Percentiles rank a stretch among this genome's conserved stretches.
Evolutionary conservation across 2,888 invertebrate genomes (phyloP).

Genomic region (Isoperla grammatica): DNA sequence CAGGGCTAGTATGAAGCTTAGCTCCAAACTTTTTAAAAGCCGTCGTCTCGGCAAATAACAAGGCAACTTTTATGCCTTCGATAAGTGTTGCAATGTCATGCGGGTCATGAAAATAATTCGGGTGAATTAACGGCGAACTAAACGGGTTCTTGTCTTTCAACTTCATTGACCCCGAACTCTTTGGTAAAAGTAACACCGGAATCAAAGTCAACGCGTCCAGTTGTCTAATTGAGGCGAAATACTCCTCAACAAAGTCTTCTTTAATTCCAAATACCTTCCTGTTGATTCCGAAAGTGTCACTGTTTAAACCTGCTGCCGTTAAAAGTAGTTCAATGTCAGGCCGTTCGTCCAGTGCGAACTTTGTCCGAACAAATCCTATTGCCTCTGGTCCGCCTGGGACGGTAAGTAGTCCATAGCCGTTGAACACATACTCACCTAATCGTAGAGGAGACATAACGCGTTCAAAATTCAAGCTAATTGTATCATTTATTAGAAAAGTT

Average conservation of each 20-base stretch:
- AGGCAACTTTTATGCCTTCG: slow-evolving; percentile 48
- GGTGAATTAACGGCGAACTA: slow-evolving; percentile 45
- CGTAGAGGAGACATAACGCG: not conserved
- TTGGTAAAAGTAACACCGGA: slow-evolving; percentile 34
- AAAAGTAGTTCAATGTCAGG: slow-evolving; percentile 54
- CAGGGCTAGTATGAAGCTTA: slow-evolving; percentile 35
- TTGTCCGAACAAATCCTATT: slow-evolving; percentile 58
- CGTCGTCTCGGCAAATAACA: slow-evolving; percentile 31
- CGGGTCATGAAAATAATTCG: slow-evolving; percentile 51
- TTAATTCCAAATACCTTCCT: slow-evolving; percentile 10
- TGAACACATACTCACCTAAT: slow-evolving; percentile 28
- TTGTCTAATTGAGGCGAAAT: slow-evolving; percentile 31
- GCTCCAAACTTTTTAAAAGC: slow-evolving; percentile 38
- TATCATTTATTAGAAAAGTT: slow-evolving; percentile 38
- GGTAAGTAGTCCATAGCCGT: slow-evolving; percentile 47
- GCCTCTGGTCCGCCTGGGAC: slow-evolving; percentile 62
- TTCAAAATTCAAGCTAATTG: slow-evolving; percentile 33
- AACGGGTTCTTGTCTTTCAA: slow-evolving; percentile 44
- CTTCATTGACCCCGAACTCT: slow-evolving; percentile 32
- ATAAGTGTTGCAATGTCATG: slow-evolving; percentile 45
- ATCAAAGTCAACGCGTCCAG: slow-evolving; percentile 34
- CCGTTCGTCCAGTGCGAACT: slow-evolving; percentile 41
- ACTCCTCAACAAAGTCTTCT: slow-evolving; percentile 31
- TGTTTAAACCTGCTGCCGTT: slow-evolving; percentile 56
- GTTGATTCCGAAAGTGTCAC: slow-evolving; percentile 47